Conservation (phyloP, 2,888 invertebrate species). For the Blomia tropicalis region DNA sequence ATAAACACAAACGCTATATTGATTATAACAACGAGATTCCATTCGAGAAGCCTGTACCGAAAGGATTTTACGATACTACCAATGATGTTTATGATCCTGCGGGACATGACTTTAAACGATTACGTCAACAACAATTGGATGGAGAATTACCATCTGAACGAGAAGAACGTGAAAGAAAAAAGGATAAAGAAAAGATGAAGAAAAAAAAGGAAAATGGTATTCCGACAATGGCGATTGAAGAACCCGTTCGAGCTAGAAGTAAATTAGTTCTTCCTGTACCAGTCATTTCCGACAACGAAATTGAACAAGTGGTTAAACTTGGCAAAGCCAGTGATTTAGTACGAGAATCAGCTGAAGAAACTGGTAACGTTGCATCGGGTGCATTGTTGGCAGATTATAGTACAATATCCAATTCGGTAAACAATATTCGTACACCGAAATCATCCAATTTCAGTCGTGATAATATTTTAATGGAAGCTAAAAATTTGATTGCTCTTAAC, state of each 20-base stretch:
- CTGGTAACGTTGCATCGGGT: conserved; percentile 57
- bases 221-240: conserved; percentile 69
- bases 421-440: conserved; percentile 52
- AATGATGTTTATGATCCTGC: conserved; percentile 71
- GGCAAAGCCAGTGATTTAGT: conserved; percentile 48
- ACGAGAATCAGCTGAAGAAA: conserved; percentile 63
- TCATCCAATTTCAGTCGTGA: conserved; percentile 73
- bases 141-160: conserved; percentile 75
- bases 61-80: conserved; percentile 85
- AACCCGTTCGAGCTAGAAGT: conserved; percentile 76
- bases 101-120: conserved; percentile 71
- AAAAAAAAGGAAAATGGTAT: conserved; percentile 82
- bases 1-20: conserved; percentile 57
- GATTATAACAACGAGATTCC: conserved; percentile 96
- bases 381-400: conserved; percentile 79
- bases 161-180: conserved; percentile 80
- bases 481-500: conserved; percentile 93
- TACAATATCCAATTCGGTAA: conserved; percentile 44
- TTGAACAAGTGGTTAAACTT: conserved; percentile 41
- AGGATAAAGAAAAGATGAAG: conserved; percentile 87
- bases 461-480: conserved; percentile 62
- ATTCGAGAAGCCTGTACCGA: conserved; percentile 70
- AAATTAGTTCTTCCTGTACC: conserved; percentile 91
- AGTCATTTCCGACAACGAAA: conserved; percentile 72
- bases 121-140: conserved; percentile 80